Evolutionary conservation across 2,888 invertebrate species (phyloP).

Genomic region (Brachyptera putata): DNA sequence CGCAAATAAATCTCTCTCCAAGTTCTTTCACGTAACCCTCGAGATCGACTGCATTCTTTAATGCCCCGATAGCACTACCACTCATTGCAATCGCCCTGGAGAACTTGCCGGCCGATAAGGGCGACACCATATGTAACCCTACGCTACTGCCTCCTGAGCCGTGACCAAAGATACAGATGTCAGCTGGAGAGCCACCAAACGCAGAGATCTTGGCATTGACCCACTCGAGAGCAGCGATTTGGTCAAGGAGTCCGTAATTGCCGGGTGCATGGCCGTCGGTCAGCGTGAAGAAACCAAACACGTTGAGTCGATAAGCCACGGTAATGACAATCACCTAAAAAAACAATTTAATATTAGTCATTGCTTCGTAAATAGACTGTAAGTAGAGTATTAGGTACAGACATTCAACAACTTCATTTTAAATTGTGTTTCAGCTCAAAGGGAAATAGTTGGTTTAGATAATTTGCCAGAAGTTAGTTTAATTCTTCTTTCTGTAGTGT

Average conservation of each 20-base stretch:
- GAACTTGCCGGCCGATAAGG: conserved; percentile 55
- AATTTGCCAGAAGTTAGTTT: too few species aligned
- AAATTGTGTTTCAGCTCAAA: too few species aligned
- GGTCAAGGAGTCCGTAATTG: conserved; percentile 76
- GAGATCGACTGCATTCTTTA: conserved; percentile 44
- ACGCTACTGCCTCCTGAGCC: conserved; percentile 76
- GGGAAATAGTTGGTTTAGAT: too few species aligned
- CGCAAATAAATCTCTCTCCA: conserved; percentile 40
- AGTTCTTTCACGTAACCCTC: neutral
- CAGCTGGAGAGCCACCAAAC: conserved; percentile 71
- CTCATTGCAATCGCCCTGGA: conserved; percentile 77
- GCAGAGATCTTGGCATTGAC: conserved; percentile 67
- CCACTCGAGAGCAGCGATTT: conserved; percentile 75
- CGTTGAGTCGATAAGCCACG: conserved; percentile 72
- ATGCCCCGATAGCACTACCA: conserved; percentile 63
- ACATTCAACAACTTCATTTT: too few species aligned
- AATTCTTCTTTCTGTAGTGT: too few species aligned
- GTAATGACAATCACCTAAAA: conserved; percentile 71
- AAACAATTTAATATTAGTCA: too few species aligned
- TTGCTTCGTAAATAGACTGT: too few species aligned
- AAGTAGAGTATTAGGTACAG: too few species aligned
- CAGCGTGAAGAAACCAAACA: conserved; percentile 80
- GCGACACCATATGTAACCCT: conserved; percentile 64
- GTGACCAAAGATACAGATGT: conserved; percentile 74
- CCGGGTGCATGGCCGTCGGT: conserved; percentile 72